Conservation (phyloP, 2,797 vertebrate species). For the Apogon talboti region DNA sequence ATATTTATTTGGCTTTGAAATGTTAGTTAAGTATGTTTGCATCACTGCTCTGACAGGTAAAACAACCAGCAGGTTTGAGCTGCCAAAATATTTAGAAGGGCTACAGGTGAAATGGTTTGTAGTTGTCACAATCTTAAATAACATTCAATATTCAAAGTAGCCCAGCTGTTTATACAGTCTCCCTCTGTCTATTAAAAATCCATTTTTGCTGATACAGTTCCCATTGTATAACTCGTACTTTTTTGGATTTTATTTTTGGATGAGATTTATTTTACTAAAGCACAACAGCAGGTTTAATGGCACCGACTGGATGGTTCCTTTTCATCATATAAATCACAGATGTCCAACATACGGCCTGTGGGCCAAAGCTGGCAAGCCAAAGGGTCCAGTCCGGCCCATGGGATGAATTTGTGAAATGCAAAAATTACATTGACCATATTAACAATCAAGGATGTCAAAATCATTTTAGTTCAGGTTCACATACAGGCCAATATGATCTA, state of each 20-base stretch:
- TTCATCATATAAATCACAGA: too few species aligned
- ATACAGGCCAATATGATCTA: too few species aligned
- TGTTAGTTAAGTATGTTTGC: slow-evolving; percentile 26
- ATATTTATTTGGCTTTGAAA: slow-evolving; percentile 20
- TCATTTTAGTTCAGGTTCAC: too few species aligned
- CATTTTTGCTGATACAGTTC: neutral
- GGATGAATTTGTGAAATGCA: too few species aligned
- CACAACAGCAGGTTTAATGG: neutral
- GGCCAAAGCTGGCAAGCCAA: too few species aligned
- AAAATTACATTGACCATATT: too few species aligned
- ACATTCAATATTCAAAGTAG: neutral
- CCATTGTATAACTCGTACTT: neutral
- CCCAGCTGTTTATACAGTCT: neutral
- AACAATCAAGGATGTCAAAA: too few species aligned
- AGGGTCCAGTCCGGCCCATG: too few species aligned
- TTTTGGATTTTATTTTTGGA: neutral
- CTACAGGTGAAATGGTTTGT: slow-evolving; percentile 19
- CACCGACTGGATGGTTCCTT: too few species aligned
- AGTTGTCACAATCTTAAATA: neutral
- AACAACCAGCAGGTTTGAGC: slow-evolving; percentile 17
- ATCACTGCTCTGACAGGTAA: slow-evolving; percentile 25
- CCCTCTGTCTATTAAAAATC: neutral
- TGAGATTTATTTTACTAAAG: neutral
- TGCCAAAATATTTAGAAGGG: slow-evolving; percentile 13
- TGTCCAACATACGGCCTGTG: too few species aligned